A percentile compares a stretch with the other conserved stretches of the same genome.
These are phyloP conservation scores for Apamea sordens DNA, from an alignment of 2,888 invertebrate species.

Conservation along the genomic window DNA sequence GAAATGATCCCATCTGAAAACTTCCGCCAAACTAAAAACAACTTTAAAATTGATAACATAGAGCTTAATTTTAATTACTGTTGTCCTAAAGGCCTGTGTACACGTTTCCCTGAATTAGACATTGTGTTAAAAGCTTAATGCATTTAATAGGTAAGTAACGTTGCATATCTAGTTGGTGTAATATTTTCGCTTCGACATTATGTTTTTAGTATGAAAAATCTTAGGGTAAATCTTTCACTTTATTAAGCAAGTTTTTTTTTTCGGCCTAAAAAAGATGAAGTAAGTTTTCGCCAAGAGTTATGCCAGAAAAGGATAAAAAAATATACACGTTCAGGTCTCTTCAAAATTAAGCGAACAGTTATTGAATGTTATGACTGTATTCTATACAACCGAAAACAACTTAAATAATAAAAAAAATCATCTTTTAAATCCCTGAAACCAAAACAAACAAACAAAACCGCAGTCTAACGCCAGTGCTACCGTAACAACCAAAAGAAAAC, in stretches of 20 bases:
- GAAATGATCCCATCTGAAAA: conserved; percentile 76
- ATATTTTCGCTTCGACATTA: conserved; percentile 72
- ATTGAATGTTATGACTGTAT: background rate
- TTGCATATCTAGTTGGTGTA: conserved; percentile 73
- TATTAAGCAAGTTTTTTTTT: conserved; percentile 8
- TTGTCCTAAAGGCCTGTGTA: conserved; percentile 67
- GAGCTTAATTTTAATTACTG: conserved; percentile 56
- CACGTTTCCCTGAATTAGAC: conserved; percentile 84
- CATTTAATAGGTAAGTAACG: conserved; percentile 83
- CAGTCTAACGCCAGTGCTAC: conserved; percentile 3
- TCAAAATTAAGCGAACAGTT: too few relatives aligned
- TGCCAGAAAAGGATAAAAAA: background rate
- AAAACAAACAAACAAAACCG: conserved; percentile 19
- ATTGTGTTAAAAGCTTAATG: conserved; percentile 89
- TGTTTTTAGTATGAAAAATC: conserved; percentile 58
- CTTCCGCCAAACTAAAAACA: conserved; percentile 61
- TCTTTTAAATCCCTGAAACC: conserved; percentile 13
- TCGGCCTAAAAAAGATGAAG: background rate
- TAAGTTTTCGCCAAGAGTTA: background rate
- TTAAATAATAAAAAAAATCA: background rate
- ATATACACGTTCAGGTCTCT: background rate
- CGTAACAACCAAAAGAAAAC: background rate
- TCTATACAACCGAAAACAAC: background rate
- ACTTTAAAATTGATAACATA: conserved; percentile 62
- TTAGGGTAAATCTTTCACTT: conserved; percentile 29